phyloP scores from a whole-genome alignment of 2,797 vertebrate genomes.

The Phyllotis vaccarum region DNA sequence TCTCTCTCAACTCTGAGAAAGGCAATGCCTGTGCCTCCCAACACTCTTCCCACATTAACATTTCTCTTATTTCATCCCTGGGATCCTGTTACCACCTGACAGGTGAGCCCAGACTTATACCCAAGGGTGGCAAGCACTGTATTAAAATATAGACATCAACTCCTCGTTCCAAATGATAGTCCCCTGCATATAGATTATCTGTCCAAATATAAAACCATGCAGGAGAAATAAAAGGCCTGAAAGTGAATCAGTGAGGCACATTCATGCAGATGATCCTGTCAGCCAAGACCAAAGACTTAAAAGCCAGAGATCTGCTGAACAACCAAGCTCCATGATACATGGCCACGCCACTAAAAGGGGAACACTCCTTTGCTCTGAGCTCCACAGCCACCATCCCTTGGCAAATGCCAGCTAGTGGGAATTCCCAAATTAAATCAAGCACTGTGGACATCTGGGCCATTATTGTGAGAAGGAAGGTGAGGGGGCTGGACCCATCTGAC shows the following conservation, averaged over 20 bases:
- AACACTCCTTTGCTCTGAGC: conserved; percentile 4
- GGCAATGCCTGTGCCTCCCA: conserved; percentile 39
- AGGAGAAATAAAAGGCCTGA: not conserved
- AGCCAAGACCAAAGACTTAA: not conserved
- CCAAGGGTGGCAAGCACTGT: not conserved
- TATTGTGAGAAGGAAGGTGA: not conserved
- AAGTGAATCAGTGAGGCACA: not conserved
- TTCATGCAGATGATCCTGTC: not conserved
- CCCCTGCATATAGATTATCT: conserved; percentile 12
- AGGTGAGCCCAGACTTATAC: not conserved
- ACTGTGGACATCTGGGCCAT: not conserved
- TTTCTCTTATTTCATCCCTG: conserved; percentile 46
- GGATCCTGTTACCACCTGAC: conserved; percentile 65
- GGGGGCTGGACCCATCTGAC: not conserved
- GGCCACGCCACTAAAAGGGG: not conserved
- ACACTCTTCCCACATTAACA: not conserved
- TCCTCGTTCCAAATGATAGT: conserved; percentile 34
- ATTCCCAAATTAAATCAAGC: conserved; percentile 48
- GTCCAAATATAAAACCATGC: conserved; percentile 18
- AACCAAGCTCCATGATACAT: not conserved
- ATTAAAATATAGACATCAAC: not conserved
- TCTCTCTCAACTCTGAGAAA: not conserved
- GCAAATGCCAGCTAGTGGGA: conserved; percentile 49
- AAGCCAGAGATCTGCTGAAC: not conserved
- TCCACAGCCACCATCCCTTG: not conserved